Evolutionary conservation across 2,797 vertebrate genomes (phyloP).

Genomic region (Halcyon smyrnensis): DNA sequence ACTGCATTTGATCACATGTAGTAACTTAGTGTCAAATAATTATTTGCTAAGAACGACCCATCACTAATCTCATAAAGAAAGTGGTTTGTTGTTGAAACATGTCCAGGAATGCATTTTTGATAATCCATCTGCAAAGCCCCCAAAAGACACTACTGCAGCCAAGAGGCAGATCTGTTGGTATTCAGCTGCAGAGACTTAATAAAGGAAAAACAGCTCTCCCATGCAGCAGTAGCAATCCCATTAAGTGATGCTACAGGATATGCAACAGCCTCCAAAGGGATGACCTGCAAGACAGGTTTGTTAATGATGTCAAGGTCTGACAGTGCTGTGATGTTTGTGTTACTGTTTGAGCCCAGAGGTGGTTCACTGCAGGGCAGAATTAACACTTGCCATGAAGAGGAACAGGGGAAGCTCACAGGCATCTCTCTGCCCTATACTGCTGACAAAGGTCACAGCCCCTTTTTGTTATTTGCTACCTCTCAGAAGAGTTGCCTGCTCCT

Average conservation of each 20-base stretch:
- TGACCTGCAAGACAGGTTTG: background rate
- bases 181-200: background rate
- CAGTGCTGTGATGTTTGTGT: background rate
- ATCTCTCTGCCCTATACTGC: background rate
- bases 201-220: background rate
- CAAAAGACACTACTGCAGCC: background rate
- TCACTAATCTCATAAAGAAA: background rate
- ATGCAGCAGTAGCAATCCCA: background rate
- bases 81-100: background rate
- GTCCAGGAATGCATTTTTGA: background rate
- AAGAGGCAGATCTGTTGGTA: background rate
- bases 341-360: background rate
- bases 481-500: background rate
- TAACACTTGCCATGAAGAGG: accelerated
- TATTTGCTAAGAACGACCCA: background rate
- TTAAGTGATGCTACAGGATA: background rate
- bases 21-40: background rate
- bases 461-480: background rate
- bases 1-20: background rate
- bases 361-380: background rate
- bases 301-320: background rate
- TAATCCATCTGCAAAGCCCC: background rate
- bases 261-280: background rate
- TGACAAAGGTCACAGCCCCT: background rate
- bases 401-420: background rate